These are phyloP conservation scores for Propithecus coquereli DNA, from an alignment of 2,113 vertebrate genomes.

Conservation along the genomic window DNA sequence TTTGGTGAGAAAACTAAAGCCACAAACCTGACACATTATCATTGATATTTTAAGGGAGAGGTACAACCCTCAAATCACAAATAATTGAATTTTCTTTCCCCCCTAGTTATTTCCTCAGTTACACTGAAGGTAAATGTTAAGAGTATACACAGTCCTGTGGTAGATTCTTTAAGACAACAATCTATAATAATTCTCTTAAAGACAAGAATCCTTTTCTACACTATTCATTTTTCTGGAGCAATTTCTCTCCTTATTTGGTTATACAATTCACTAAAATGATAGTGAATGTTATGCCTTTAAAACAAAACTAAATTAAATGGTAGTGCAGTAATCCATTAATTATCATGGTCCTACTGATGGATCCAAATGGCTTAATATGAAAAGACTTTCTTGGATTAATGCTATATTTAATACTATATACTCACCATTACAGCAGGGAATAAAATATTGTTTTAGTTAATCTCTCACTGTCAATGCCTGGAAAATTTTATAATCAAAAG, in stretches of 20 bases:
- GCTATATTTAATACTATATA: slow-evolving; percentile 82
- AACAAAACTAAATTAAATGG: slow-evolving; percentile 86
- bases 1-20: slow-evolving; percentile 61
- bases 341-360: slow-evolving; percentile 75
- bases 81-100: slow-evolving; percentile 61
- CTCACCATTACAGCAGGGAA: slow-evolving; percentile 78
- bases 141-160: not conserved
- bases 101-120: slow-evolving; percentile 40
- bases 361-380: slow-evolving; percentile 80
- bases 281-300: slow-evolving; percentile 79
- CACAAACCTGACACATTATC: slow-evolving; percentile 62
- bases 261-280: slow-evolving; percentile 82
- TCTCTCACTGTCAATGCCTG: slow-evolving; percentile 72
- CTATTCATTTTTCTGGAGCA: slow-evolving; percentile 73
- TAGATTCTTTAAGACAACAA: slow-evolving; percentile 60
- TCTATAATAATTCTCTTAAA: slow-evolving; percentile 67
- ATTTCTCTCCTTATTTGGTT: slow-evolving; percentile 81
- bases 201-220: slow-evolving; percentile 54
- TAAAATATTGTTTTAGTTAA: slow-evolving; percentile 84
- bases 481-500: slow-evolving; percentile 67
- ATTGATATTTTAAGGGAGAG: slow-evolving; percentile 67
- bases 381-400: slow-evolving; percentile 83
- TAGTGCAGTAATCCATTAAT: slow-evolving; percentile 85
- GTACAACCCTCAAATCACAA: slow-evolving; percentile 53
- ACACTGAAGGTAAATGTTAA: slow-evolving; percentile 33